Percentiles rank a stretch among this genome's conserved stretches.
Evolutionary conservation across 2,888 invertebrate genomes (phyloP).

Genomic region (Ophioninae sp.): DNA sequence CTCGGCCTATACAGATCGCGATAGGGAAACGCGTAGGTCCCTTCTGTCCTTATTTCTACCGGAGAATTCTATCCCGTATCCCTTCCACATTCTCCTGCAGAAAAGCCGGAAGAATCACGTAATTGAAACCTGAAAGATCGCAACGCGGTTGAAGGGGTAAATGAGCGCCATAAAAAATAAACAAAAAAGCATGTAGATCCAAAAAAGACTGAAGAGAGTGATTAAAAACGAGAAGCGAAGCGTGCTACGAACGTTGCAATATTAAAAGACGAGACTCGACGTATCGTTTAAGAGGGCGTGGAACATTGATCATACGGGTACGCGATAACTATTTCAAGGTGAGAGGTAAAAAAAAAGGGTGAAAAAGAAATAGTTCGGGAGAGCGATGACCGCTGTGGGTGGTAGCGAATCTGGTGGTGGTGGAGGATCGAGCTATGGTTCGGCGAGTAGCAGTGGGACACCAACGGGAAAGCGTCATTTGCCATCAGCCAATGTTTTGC

Average conservation of each 20-base stretch:
- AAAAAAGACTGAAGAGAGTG: slow-evolving; percentile 1
- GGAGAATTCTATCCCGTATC: slow-evolving; percentile 4
- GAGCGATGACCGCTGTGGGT: slow-evolving; percentile 19
- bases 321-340: background rate
- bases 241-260: background rate
- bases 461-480: slow-evolving; percentile 82
- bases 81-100: slow-evolving; percentile 10
- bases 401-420: slow-evolving; percentile 57
- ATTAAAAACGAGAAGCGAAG: slow-evolving; percentile 1
- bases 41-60: slow-evolving; percentile 20
- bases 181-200: background rate
- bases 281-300: background rate
- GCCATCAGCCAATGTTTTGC: slow-evolving; percentile 81
- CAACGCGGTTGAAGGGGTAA: slow-evolving; percentile 17
- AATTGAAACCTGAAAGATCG: slow-evolving; percentile 24
- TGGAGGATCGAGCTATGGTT: slow-evolving; percentile 67
- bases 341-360: slow-evolving; percentile 4
- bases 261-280: background rate
- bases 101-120: slow-evolving; percentile 26
- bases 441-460: slow-evolving; percentile 74
- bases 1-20: slow-evolving; percentile 56
- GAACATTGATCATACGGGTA: background rate
- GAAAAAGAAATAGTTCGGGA: background rate
- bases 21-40: slow-evolving; percentile 52
- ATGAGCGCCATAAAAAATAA: background rate